phyloP scores from a whole-genome alignment of 1,140 invertebrate genomes.

The Dreissena polymorpha region DNA sequence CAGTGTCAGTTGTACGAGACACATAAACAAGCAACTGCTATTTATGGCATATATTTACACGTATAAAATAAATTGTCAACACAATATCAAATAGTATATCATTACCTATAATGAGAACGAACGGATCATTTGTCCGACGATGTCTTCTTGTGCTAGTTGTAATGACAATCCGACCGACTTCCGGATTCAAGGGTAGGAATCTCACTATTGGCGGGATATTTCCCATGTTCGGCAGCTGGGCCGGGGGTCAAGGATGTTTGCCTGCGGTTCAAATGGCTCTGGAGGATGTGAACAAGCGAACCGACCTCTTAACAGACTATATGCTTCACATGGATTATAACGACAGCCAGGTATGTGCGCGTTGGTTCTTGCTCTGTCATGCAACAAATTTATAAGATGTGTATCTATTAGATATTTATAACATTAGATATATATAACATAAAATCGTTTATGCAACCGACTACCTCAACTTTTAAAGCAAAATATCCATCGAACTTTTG shows the following conservation, averaged over 20 bases:
- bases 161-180: neutral
- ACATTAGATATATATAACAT: too few relatives aligned
- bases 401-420: too few relatives aligned
- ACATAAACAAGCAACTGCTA: neutral
- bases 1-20: too few relatives aligned
- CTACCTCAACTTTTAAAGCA: too few relatives aligned
- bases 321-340: conserved; percentile 95
- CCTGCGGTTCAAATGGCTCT: conserved; percentile 95
- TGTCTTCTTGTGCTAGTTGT: neutral
- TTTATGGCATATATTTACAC: neutral
- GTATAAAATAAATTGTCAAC: too few relatives aligned
- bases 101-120: neutral
- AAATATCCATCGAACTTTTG: too few relatives aligned
- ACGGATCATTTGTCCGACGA: neutral
- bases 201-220: conserved; percentile 99
- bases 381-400: too few relatives aligned
- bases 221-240: conserved; percentile 97
- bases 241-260: conserved; percentile 80
- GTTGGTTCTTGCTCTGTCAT: too few relatives aligned
- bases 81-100: neutral
- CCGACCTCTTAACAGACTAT: conserved; percentile 95
- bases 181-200: conserved; percentile 70
- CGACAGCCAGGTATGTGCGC: conserved; percentile 93
- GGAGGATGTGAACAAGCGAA: conserved; percentile 95
- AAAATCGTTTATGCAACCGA: too few relatives aligned